Percentiles rank a stretch among this genome's conserved stretches.
Evolutionary conservation across 2,113 vertebrate genomes (phyloP).

Genomic region (Bambusicola thoracicus): DNA sequence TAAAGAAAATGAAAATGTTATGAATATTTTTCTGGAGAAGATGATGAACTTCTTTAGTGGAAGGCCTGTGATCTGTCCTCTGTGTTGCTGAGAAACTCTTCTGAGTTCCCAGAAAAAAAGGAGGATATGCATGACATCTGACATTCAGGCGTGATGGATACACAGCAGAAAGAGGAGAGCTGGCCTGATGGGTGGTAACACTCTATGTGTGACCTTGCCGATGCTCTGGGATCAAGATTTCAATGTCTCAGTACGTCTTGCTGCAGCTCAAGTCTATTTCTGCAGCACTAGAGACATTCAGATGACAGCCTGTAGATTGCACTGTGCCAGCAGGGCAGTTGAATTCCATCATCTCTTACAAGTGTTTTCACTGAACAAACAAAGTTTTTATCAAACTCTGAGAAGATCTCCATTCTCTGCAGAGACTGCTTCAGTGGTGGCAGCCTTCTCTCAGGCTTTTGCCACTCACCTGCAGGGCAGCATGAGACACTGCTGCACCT

Average conservation of each 20-base stretch:
- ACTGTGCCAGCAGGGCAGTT: rapidly evolving
- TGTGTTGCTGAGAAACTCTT: background rate
- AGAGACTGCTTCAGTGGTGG: background rate
- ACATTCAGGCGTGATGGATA: background rate
- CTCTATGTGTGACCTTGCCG: background rate
- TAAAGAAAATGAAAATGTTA: background rate
- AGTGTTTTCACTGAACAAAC: background rate
- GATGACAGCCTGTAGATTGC: background rate
- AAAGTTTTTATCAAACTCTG: background rate
- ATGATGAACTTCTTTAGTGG: background rate
- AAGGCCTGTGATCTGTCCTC: background rate
- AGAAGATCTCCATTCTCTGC: background rate
- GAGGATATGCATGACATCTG: rapidly evolving
- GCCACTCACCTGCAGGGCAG: background rate
- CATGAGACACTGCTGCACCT: background rate
- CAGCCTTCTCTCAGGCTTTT: background rate
- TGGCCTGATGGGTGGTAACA: background rate
- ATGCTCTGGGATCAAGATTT: background rate
- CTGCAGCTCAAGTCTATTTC: background rate
- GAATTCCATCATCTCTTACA: background rate
- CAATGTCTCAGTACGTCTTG: background rate
- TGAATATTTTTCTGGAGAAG: background rate
- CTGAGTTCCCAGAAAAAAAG: background rate
- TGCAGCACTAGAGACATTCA: background rate
- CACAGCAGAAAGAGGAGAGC: background rate